Base-by-base conservation (phyloP, 2,113 vertebrate genomes). In the Garra rufa region DNA sequence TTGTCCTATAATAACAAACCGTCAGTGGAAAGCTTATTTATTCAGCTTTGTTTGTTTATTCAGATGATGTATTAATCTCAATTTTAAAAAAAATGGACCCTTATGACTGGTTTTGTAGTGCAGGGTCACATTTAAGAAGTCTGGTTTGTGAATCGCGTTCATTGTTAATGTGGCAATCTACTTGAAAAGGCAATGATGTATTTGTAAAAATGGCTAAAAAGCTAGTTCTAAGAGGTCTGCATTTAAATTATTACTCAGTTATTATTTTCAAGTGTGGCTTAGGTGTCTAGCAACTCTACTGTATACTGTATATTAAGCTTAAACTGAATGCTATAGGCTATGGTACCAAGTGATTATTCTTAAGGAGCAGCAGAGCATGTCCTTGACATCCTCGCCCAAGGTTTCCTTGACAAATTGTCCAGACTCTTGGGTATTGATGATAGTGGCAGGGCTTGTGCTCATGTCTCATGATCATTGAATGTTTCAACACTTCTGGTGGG, bases 351-450 rank as follows among this genome's bases (percentile, higher is more conserved):
- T 57, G 55, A 24, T 41, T 15, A 77, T 41, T 57, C 5, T 41
- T 8, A 55, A 26, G 24, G 34, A 69, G 65, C n/a, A 76, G 74
- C 44, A 41, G 30, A 41, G 28, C 74, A 41, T 77, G 75, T 59
- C 75, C 52, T 59, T 77, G 75, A 59, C 30, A 59, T 59, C 19
- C 50, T 76, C 30, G 30, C 3, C 28, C 50, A 76, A 76, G 75
- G 75, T 41, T 76, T 41, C 30, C 75, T 57, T 76, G 30, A 77
- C 57, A 15, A 41, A 77, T 77, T 77, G 75, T 77, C 10, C 57
- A 14, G 50, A 41, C 21, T 41, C 50, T 15, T n/a, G 48, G 1
- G 50, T 9, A 24, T 41, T 77, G 52, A 57, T 59, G 50, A 41
- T 77, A 57, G 30, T 77, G 50, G 50, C 30, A 57, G 50, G 3